These are phyloP conservation scores for Parapristionchus giblindavisi DNA, from an alignment of 2,888 invertebrate genomes.

Conservation along the genomic window DNA sequence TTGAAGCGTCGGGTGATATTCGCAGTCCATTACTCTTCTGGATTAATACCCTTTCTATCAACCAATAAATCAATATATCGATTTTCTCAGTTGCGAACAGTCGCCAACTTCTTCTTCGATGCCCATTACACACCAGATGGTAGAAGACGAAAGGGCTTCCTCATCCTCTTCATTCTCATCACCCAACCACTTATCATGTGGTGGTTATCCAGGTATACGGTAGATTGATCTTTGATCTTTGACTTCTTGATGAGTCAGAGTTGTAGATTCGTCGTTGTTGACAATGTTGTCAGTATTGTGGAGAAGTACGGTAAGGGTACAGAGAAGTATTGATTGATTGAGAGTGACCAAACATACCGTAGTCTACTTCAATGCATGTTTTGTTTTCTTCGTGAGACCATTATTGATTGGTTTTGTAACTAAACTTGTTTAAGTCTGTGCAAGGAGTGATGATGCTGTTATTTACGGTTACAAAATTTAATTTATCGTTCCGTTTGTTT, in stretches of 20 bases:
- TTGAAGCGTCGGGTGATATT: too few species aligned
- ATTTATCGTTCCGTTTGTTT: conserved; percentile 40
- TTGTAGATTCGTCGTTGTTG: conserved; percentile 32
- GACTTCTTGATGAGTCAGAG: too few species aligned
- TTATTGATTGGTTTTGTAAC: too few species aligned
- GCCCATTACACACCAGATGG: conserved; percentile 69
- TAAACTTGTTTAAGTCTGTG: too few species aligned
- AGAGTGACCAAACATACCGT: too few species aligned
- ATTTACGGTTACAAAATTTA: background rate
- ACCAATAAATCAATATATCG: background rate
- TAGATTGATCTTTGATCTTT: too few species aligned
- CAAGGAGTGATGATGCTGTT: background rate
- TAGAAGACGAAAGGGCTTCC: conserved; percentile 88
- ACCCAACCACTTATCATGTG: conserved; percentile 91
- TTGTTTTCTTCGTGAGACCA: too few species aligned
- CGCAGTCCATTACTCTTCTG: too few species aligned
- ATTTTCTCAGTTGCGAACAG: conserved; percentile 81
- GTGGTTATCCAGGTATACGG: conserved; percentile 80
- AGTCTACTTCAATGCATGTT: too few species aligned
- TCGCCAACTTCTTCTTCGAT: conserved; percentile 84
- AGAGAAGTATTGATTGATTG: background rate
- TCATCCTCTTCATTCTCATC: conserved; percentile 86
- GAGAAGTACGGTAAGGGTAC: conserved; percentile 29
- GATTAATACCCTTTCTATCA: background rate
- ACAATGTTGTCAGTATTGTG: conserved; percentile 32